phyloP scores from a whole-genome alignment of 2,888 invertebrate genomes.

The Colostygia pectinataria region DNA sequence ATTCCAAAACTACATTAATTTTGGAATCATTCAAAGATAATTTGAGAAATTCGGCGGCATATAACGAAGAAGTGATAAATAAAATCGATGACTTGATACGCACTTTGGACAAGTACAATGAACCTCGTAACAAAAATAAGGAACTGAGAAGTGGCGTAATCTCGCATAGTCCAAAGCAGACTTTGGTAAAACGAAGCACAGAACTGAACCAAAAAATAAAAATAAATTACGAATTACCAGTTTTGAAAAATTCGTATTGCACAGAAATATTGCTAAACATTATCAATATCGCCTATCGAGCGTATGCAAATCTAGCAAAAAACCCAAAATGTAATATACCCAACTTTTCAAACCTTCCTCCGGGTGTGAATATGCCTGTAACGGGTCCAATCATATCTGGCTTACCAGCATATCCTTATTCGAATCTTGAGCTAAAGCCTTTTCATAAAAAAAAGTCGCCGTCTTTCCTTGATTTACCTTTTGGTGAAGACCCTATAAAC shows the following conservation, averaged over 20 bases:
- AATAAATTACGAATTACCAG: constrained; percentile 11
- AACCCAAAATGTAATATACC: constrained; percentile 17
- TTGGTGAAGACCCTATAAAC: neutral
- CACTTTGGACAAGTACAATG: constrained; percentile 30
- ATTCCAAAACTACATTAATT: constrained; percentile 14
- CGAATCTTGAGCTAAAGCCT: neutral
- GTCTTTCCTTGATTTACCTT: neutral
- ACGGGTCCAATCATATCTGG: neutral
- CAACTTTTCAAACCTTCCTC: neutral
- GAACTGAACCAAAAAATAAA: neutral
- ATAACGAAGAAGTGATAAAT: constrained; percentile 22
- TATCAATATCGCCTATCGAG: constrained; percentile 12
- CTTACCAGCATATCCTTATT: neutral
- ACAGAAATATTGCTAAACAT: constrained; percentile 14
- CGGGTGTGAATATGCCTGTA: neutral
- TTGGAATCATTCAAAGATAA: constrained; percentile 21
- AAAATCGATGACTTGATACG: constrained; percentile 27
- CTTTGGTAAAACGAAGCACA: neutral
- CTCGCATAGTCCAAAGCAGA: neutral
- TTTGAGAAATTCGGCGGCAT: constrained; percentile 16
- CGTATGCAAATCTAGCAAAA: constrained; percentile 8
- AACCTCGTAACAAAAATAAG: neutral
- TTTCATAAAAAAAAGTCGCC: neutral
- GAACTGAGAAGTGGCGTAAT: neutral
- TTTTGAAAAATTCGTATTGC: constrained; percentile 15